Evolutionary conservation across 2,113 vertebrate species (phyloP).

Genomic region (Cyphomyrus discorhynchus): DNA sequence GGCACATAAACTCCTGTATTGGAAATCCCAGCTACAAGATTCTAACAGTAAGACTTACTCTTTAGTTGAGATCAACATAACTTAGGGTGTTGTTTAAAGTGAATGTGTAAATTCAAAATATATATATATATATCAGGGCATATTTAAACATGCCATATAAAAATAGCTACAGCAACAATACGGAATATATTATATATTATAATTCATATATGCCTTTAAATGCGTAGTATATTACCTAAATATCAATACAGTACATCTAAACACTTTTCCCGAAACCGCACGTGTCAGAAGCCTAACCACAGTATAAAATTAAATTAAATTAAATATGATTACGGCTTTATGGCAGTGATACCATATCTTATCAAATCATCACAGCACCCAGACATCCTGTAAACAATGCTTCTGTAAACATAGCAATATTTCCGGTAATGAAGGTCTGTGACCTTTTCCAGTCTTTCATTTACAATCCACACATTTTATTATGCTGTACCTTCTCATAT

Average conservation of each 20-base stretch:
- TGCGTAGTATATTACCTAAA: not conserved
- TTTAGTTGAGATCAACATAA: not conserved
- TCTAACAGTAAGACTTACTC: not conserved
- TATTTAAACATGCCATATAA: constrained; percentile 4
- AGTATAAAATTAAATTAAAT: not conserved
- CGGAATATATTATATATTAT: not conserved
- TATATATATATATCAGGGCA: not conserved
- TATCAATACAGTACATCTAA: not conserved
- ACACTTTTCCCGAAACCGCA: not conserved
- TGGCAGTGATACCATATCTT: constrained; percentile 13
- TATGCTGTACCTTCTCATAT: not conserved
- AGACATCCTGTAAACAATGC: not conserved
- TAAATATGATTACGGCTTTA: not conserved
- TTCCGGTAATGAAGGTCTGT: not conserved
- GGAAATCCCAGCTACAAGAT: not conserved
- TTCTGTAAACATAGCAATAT: not conserved
- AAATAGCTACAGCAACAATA: constrained; percentile 1
- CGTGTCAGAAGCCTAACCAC: not conserved
- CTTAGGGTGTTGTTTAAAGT: not conserved
- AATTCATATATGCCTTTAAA: not conserved
- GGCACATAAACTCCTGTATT: not conserved
- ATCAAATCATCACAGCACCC: not conserved
- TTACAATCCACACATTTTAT: not conserved
- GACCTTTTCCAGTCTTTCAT: not conserved
- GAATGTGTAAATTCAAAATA: not conserved